Percentiles rank a stretch among this genome's conserved stretches.
These are phyloP conservation scores for Synanthedon vespiformis DNA, from an alignment of 2,888 invertebrate species.

Conservation along the genomic window DNA sequence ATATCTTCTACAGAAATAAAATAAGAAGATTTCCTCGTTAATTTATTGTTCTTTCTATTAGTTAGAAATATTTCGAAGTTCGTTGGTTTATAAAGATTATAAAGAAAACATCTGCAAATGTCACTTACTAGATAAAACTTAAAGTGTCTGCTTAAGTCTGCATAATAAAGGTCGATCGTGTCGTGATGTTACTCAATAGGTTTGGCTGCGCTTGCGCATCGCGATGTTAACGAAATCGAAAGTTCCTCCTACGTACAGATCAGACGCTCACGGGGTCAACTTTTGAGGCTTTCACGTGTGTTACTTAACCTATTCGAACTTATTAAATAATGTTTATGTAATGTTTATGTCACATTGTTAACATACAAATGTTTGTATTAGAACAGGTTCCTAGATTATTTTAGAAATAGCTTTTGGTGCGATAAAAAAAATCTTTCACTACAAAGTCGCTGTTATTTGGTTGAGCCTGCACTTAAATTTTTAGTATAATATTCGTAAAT, in stretches of 20 bases:
- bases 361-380: too few relatives aligned
- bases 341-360: not conserved
- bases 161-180: slow-evolving; percentile 33
- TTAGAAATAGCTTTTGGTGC: too few relatives aligned
- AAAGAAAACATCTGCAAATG: too few relatives aligned
- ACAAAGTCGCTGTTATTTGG: not conserved
- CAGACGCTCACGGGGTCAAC: slow-evolving; percentile 31
- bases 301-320: slow-evolving; percentile 47
- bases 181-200: slow-evolving; percentile 8
- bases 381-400: too few relatives aligned
- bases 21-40: too few relatives aligned
- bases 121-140: too few relatives aligned
- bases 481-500: too few relatives aligned
- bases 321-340: slow-evolving; percentile 17
- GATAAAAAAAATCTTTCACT: too few relatives aligned
- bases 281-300: slow-evolving; percentile 39
- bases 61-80: too few relatives aligned
- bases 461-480: not conserved
- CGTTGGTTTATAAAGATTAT: too few relatives aligned
- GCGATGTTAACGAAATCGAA: slow-evolving; percentile 34
- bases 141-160: not conserved
- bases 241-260: slow-evolving; percentile 34
- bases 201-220: slow-evolving; percentile 10
- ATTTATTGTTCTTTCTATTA: too few relatives aligned
- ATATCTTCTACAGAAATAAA: too few relatives aligned